Base-by-base conservation (phyloP, 2,888 invertebrate species). In the Acleris literana region DNA sequence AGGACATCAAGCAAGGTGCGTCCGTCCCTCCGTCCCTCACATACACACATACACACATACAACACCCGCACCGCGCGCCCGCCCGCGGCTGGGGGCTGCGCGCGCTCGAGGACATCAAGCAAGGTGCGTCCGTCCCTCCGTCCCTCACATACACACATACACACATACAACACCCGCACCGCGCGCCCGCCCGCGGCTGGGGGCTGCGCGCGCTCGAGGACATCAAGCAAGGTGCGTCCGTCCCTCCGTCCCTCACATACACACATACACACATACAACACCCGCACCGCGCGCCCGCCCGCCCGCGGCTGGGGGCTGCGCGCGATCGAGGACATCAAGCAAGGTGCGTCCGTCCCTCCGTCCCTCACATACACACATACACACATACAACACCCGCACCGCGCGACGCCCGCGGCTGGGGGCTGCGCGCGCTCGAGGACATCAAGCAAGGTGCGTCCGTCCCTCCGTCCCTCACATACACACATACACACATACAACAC, bases 51-150 rank as follows among this genome's bases (percentile, higher is more conserved):
- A 29, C 29, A 6, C 29, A 29, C 25, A 25, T 1, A 25, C 25
- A 25, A 25, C 25, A 25, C 63, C 95, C 96, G 0, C 92, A 93
- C 71, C 93, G 94, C 74, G 96, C 97, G 29, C 2, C 90, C 92
- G 20, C 93, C 11, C 93, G 96, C 59, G 97, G 97, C 6, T 98
- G 97, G 96, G 97, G 97, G 0, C 92, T 98, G 16, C 94, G 94
- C 74, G 91, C 95, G 0, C 83, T 95, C 0, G 94, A 94, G 43
- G 91, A 94, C 51, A 94, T 98, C 62, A 93, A 92, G 75, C 92
- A 93, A 80, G 93, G 88, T 87, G 71, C 29, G 1, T 9, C 0
- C 49, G 0, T 1, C 9, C 7, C 6, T 0, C 29, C 1, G 1
- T 1, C 7, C 0, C 29, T 5, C 25, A 25, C 25, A 25, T 20